Conservation (phyloP, 1,140 invertebrate species). For the Drosophila truncata region DNA sequence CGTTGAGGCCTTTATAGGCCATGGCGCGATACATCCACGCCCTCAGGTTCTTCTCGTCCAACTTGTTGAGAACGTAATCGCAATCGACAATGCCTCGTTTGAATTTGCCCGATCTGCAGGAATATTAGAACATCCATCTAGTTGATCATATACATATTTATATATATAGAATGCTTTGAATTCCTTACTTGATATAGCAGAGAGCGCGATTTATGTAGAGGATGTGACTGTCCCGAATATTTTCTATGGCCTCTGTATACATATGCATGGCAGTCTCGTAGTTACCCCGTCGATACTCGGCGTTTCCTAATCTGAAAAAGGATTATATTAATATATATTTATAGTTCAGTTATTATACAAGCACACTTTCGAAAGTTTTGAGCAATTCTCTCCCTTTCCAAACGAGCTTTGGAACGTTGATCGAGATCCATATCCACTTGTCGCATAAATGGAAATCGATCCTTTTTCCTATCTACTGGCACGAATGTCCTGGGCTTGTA, state of each 20-base stretch:
- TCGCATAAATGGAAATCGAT: constrained; percentile 90
- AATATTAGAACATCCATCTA: background rate
- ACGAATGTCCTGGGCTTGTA: constrained; percentile 41
- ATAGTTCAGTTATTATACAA: too few relatives aligned
- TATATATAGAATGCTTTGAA: background rate
- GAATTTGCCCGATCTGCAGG: constrained; percentile 62
- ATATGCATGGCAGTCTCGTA: constrained; percentile 90
- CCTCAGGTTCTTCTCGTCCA: constrained; percentile 83
- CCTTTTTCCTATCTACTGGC: constrained; percentile 66
- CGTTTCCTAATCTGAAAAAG: constrained; percentile 83
- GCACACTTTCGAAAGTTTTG: constrained; percentile 80
- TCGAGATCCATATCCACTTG: constrained; percentile 90
- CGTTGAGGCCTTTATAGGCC: constrained; percentile 76
- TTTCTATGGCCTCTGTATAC: constrained; percentile 91
- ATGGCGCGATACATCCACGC: constrained; percentile 83
- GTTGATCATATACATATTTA: background rate
- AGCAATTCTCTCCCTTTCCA: constrained; percentile 86
- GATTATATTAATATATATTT: background rate
- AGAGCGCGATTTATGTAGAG: constrained; percentile 92
- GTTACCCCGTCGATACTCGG: constrained; percentile 89
- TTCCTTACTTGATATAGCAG: constrained; percentile 84
- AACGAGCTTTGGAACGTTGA: constrained; percentile 88
- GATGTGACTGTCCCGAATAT: constrained; percentile 90
- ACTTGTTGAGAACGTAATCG: constrained; percentile 81
- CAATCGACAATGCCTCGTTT: constrained; percentile 83